A percentile compares a stretch with the other conserved stretches of the same genome.
These are phyloP conservation scores for Homarus gammarus DNA, from an alignment of 2,888 invertebrate species.

Conservation along the genomic window DNA sequence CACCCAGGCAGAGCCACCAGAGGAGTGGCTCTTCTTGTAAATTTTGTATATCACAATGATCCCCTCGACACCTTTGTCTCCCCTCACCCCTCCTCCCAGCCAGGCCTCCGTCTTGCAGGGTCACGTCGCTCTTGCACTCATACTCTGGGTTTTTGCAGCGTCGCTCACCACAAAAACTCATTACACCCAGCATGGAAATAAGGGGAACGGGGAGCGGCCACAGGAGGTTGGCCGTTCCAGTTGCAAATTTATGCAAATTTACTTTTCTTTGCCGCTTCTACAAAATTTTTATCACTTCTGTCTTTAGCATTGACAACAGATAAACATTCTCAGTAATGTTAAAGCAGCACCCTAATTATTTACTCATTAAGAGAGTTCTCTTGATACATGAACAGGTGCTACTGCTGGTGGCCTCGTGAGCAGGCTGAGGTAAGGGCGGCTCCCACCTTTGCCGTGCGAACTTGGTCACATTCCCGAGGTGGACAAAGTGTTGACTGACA, in stretches of 20 bases:
- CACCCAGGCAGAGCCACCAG: too few species aligned
- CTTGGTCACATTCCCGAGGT: slow-evolving; percentile 45
- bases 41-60: too few species aligned
- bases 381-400: too few species aligned
- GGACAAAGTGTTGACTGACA: slow-evolving; percentile 14
- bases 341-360: too few species aligned
- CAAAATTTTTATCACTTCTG: too few species aligned
- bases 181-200: background rate
- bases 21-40: too few species aligned
- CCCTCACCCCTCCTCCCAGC: background rate
- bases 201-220: background rate
- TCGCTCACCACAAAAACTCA: background rate
- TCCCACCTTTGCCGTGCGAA: slow-evolving; percentile 3
- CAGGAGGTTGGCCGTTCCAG: background rate
- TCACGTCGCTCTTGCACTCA: background rate
- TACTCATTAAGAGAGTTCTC: too few species aligned
- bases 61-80: background rate
- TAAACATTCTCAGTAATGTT: too few species aligned
- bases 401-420: background rate
- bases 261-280: too few species aligned
- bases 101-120: background rate
- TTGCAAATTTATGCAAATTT: slow-evolving; percentile 8
- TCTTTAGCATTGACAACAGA: too few species aligned
- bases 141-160: background rate
- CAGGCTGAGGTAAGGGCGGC: background rate